These are phyloP conservation scores for Pectinophora gossypiella DNA, from an alignment of 1,140 invertebrate species.

Conservation along the genomic window DNA sequence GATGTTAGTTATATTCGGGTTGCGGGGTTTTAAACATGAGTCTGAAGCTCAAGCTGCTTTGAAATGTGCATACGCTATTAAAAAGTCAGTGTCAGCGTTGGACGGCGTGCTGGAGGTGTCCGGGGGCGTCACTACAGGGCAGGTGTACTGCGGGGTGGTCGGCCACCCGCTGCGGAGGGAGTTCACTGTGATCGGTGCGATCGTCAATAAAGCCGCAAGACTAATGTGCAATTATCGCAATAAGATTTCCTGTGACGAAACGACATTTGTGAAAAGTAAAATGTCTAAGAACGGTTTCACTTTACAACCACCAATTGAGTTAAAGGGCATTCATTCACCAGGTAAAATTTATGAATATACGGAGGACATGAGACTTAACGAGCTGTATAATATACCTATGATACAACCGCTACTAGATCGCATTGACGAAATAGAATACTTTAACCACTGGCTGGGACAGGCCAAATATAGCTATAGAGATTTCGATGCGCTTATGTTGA, in stretches of 20 bases:
- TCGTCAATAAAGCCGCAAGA: slow-evolving; percentile 85
- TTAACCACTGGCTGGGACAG: slow-evolving; percentile 51
- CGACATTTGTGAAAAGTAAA: slow-evolving; percentile 76
- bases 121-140: slow-evolving; percentile 80
- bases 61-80: slow-evolving; percentile 78
- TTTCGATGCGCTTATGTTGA: slow-evolving; percentile 55
- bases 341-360: slow-evolving; percentile 75
- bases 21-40: slow-evolving; percentile 83
- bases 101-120: slow-evolving; percentile 76
- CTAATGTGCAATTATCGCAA: slow-evolving; percentile 83
- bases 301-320: slow-evolving; percentile 61
- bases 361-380: slow-evolving; percentile 62
- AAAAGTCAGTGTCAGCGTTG: slow-evolving; percentile 69
- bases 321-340: slow-evolving; percentile 75
- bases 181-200: slow-evolving; percentile 85
- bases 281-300: slow-evolving; percentile 74
- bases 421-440: slow-evolving; percentile 61
- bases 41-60: slow-evolving; percentile 81
- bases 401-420: slow-evolving; percentile 54
- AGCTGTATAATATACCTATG: slow-evolving; percentile 49
- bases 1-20: slow-evolving; percentile 84
- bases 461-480: slow-evolving; percentile 33
- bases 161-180: slow-evolving; percentile 84
- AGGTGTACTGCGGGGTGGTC: slow-evolving; percentile 85
- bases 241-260: slow-evolving; percentile 77